These are phyloP conservation scores for Onthophagus taurus DNA, from an alignment of 1,140 invertebrate genomes.

Conservation along the genomic window DNA sequence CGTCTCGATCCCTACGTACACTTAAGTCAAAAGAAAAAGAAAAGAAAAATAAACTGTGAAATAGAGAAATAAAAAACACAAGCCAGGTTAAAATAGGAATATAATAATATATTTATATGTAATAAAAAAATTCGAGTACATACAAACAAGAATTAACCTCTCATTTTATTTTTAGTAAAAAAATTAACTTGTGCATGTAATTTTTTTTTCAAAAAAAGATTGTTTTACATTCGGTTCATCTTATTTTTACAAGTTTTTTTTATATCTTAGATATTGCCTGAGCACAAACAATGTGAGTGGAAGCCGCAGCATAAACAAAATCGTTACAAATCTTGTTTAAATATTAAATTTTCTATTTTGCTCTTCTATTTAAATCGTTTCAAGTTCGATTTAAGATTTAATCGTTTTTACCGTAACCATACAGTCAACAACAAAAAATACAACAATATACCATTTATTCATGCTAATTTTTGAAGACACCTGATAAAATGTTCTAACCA, in stretches of 20 bases:
- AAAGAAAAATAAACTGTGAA: slow-evolving; percentile 27
- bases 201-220: too few species aligned
- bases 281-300: slow-evolving; percentile 86
- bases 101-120: slow-evolving; percentile 36
- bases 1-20: background rate
- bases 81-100: too few species aligned
- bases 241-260: background rate
- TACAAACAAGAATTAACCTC: slow-evolving; percentile 33
- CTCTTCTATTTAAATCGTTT: too few species aligned
- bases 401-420: slow-evolving; percentile 21
- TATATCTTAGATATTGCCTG: slow-evolving; percentile 29
- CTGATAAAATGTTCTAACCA: too few species aligned
- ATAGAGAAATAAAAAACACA: too few species aligned
- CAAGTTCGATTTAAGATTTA: too few species aligned
- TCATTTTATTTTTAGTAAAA: too few species aligned
- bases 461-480: too few species aligned
- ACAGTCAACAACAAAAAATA: too few species aligned
- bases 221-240: too few species aligned
- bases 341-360: slow-evolving; percentile 1
- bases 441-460: too few species aligned
- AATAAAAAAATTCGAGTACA: slow-evolving; percentile 35
- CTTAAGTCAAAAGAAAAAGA: slow-evolving; percentile 25
- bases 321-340: background rate
- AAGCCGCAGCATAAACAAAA: slow-evolving; percentile 44
- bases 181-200: too few species aligned